These are phyloP conservation scores for Drosophila paranaensis DNA, from an alignment of 2,888 invertebrate species.

Conservation along the genomic window DNA sequence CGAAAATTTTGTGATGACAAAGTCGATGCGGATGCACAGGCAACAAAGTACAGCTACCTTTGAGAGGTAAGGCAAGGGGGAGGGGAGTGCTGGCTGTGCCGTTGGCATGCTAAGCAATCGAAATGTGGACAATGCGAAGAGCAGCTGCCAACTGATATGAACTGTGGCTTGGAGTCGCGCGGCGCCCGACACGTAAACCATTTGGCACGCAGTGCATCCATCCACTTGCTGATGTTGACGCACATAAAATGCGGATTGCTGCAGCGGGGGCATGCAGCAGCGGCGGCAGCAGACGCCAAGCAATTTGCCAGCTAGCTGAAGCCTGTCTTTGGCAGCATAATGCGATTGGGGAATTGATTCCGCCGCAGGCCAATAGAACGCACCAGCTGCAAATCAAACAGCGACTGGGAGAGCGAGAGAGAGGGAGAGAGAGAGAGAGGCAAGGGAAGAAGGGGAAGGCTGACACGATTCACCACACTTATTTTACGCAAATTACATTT, in stretches of 20 bases:
- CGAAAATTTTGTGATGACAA: constrained; percentile 53
- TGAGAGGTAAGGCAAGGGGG: neutral
- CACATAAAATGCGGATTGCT: constrained; percentile 73
- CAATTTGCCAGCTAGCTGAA: constrained; percentile 64
- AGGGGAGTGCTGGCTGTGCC: neutral
- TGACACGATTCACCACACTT: constrained; percentile 20
- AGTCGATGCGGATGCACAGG: constrained; percentile 25
- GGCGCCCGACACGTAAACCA: constrained; percentile 77
- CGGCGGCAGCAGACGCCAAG: constrained; percentile 50
- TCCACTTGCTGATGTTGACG: constrained; percentile 68
- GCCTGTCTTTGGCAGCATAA: constrained; percentile 59
- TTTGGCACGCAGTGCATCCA: constrained; percentile 76
- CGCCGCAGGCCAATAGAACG: constrained; percentile 55
- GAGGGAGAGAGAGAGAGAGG: neutral
- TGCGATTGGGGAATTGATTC: constrained; percentile 80
- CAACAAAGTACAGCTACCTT: constrained; percentile 38
- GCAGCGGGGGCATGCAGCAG: constrained; percentile 15
- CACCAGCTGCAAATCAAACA: constrained; percentile 23
- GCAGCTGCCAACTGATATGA: constrained; percentile 37
- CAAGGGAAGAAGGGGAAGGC: too few relatives aligned
- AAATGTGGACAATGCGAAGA: constrained; percentile 46
- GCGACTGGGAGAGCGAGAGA: neutral
- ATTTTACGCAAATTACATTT: constrained; percentile 79
- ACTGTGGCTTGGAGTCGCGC: constrained; percentile 16
- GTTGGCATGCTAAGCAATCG: constrained; percentile 46